Base-by-base conservation (phyloP, 2,888 invertebrate genomes). In the Caenorhabditis sulstoni region DNA sequence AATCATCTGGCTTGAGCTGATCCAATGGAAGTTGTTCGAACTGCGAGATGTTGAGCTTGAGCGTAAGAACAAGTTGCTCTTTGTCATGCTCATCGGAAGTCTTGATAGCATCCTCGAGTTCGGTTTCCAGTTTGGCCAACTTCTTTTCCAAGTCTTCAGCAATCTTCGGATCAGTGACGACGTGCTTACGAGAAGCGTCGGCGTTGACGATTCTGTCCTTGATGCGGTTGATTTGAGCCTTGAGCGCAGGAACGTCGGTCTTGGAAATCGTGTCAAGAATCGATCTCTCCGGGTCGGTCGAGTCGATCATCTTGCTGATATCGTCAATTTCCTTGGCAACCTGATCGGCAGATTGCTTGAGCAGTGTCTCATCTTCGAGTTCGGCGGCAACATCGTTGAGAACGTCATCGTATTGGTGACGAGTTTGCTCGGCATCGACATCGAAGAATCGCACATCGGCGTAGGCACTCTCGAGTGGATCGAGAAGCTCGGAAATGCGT, bases 381-480 rank as follows among this genome's bases (percentile, higher is more conserved):
- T 83, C 83, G 20, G 50, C 22, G 35, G 50, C 53, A 37, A 84
- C 22, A 20, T 76, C 81, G 50, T 70, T 78, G 47, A 86, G 76
- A 44, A 81, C 68, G 49, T 82, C 83, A 44, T 85, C 85, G 66
- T 80, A 84, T 41, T 86, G 83, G 37, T 83, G 77, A 49, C 81
- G 78, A 45, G 79, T 79, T 64, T 87, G 84, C 52, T 87, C 85
- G 50, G 82, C 74, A 45, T 87, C 86, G 9, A 84, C 83, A 50
- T 87, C 85, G 62, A 84, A 75, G 50, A 86, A 71, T 61, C 71
- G 85, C 22, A 86, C 85, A 58, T 86, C 86, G 16, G 84, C 81
- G 61, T 86, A 83, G n/a, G 84, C 84, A 53, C 76, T 84, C 49
- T 82, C 87, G 41, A 86, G 80, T 55, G 86, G 86, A 62, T 86